Evolutionary conservation across 1,140 invertebrate species (phyloP).

Genomic region (Berghia stephanieae): DNA sequence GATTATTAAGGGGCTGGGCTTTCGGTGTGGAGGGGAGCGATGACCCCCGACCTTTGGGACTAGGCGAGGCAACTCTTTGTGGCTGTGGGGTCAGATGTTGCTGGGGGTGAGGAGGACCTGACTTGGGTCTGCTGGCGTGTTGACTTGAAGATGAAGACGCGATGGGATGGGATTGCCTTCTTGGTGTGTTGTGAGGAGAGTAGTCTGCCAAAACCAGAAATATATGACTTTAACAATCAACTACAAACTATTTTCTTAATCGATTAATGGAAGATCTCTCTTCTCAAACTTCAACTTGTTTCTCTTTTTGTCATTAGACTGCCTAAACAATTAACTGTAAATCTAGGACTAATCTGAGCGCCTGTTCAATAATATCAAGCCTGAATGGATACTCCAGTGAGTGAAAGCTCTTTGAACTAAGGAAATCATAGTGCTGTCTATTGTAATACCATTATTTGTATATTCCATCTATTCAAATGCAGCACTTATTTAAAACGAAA

Average conservation of each 20-base stretch:
- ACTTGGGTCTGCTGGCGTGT: neutral
- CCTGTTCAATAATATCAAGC: no score
- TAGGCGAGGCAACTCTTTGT: neutral
- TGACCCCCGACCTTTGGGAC: neutral
- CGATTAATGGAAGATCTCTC: neutral
- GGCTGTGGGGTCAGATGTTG: slow-evolving; percentile 15
- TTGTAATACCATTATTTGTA: no score
- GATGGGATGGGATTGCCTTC: neutral
- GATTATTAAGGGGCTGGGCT: neutral
- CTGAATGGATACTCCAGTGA: no score
- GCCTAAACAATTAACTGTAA: no score
- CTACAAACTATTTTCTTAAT: neutral
- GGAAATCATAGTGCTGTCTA: no score
- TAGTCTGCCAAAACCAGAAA: slow-evolving; percentile 5
- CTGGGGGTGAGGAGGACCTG: slow-evolving; percentile 31
- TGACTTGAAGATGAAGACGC: no score
- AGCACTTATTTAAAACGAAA: no score
- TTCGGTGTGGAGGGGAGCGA: neutral
- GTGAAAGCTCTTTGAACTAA: no score
- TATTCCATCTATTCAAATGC: no score
- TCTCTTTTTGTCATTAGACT: no score
- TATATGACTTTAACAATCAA: neutral
- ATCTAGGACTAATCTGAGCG: no score
- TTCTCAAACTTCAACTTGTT: slow-evolving; percentile 4
- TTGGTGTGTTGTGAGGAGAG: slow-evolving; percentile 8